A percentile compares a stretch with the other conserved stretches of the same genome.
These are phyloP conservation scores for Dicrurus megarhynchus DNA, from an alignment of 2,113 vertebrate species.

Conservation along the genomic window DNA sequence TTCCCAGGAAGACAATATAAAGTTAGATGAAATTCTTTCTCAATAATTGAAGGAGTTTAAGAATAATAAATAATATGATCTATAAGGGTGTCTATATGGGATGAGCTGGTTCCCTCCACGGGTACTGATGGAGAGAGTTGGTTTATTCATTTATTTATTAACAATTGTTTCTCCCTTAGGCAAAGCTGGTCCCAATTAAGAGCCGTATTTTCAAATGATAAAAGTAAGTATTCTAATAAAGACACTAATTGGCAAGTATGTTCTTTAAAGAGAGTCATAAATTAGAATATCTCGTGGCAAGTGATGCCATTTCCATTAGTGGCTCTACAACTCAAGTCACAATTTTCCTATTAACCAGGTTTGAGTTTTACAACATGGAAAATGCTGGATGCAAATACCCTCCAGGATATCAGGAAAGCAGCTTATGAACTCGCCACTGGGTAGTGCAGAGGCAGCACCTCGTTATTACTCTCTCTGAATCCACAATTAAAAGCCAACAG, in stretches of 20 bases:
- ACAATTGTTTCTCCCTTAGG: slow-evolving; percentile 40
- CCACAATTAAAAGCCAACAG: slow-evolving; percentile 41
- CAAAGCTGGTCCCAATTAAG: slow-evolving; percentile 66
- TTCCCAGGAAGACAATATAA: slow-evolving; percentile 34
- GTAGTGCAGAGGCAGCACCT: neutral
- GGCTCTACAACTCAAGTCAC: neutral
- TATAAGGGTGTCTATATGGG: neutral
- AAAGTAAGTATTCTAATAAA: slow-evolving; percentile 65
- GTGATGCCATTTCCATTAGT: slow-evolving; percentile 51
- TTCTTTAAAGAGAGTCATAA: slow-evolving; percentile 65
- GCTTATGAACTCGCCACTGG: neutral
- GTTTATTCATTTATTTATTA: slow-evolving; percentile 68
- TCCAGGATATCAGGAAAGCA: neutral
- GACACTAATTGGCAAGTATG: slow-evolving; percentile 68
- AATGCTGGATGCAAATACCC: slow-evolving; percentile 21
- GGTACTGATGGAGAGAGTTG: neutral
- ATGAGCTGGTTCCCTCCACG: neutral
- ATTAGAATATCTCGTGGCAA: slow-evolving; percentile 48
- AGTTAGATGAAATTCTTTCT: slow-evolving; percentile 11
- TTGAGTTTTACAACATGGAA: neutral
- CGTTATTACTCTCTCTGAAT: slow-evolving; percentile 17
- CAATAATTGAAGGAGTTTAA: slow-evolving; percentile 8
- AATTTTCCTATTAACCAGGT: slow-evolving; percentile 33
- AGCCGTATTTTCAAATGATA: slow-evolving; percentile 50
- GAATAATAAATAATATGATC: neutral